Base-by-base conservation (phyloP, 2,888 invertebrate species). In the Trissoscelio sp. region DNA sequence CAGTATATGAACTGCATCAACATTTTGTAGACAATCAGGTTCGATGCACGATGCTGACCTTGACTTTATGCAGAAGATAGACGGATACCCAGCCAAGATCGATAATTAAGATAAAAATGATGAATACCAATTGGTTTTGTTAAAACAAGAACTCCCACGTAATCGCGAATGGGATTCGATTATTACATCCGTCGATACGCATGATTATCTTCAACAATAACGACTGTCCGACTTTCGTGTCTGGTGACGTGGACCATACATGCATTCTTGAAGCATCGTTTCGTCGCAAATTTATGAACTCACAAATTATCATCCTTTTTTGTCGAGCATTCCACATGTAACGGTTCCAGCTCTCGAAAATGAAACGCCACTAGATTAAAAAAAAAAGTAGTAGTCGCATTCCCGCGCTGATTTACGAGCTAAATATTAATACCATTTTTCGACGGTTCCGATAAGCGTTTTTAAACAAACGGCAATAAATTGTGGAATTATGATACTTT, bases 391-490 rank as follows among this genome's bases (percentile, higher is more conserved):
- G 24, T 44, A 16, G 58, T 48, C 66, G 66, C 66, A 66, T 66
- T 66, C 74, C n/a, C 53, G 51, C 14, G 11, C 37, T 78, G 78
- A 64, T 78, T 78, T 78, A 78, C 48, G 64, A 55, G 57, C 14
- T 5, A 64, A 70, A 62, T 24, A 18, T 67, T 73, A 77, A 77
- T 69, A 69, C 18, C 37, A 77, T 51, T 77, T 67, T 48, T 55
- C 39, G 77, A 62, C 31, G 51, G 22, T n/a, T 53, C 39, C 39
- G 53, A 70, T 64, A 39, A 70, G 39, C 48, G 37, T 28, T 77
- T 69, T 55, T 48, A 57, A 78, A 78, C 70, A 78, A 78, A 70
- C 48, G 39, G 7, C 57, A 64, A 78, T 77, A 70, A 78, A 78
- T 69, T 62, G 31, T 39, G 14, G 44, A 77, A 77, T 67, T 67